These are phyloP conservation scores for Diachrysia chrysitis DNA, from an alignment of 2,888 invertebrate genomes.

Conservation along the genomic window DNA sequence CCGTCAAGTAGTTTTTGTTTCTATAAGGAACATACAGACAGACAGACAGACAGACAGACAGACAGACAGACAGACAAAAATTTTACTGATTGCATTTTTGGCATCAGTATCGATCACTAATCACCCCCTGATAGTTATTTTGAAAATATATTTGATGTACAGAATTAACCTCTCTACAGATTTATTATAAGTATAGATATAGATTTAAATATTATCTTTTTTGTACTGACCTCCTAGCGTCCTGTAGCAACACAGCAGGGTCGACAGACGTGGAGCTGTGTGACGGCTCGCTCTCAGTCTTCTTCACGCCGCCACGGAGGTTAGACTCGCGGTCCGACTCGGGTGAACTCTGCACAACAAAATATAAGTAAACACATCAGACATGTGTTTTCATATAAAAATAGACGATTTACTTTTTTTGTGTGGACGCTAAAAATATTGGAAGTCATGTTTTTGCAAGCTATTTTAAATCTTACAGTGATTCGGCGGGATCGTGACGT, in stretches of 20 bases:
- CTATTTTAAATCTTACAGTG: conserved; percentile 4
- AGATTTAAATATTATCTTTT: not conserved
- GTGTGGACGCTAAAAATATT: conserved; percentile 2
- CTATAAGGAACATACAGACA: no score
- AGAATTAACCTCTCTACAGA: no score
- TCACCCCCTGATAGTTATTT: no score
- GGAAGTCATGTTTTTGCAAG: not conserved
- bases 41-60: no score
- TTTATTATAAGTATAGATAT: no score
- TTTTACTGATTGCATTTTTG: no score
- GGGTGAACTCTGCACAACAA: conserved; percentile 60
- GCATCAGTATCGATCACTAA: no score
- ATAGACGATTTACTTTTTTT: not conserved
- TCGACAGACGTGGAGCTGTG: conserved; percentile 83
- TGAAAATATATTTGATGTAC: no score
- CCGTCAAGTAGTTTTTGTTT: no score
- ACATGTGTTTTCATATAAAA: not conserved
- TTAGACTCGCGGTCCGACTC: conserved; percentile 62
- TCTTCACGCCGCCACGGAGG: conserved; percentile 82
- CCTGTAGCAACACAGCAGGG: conserved; percentile 88
- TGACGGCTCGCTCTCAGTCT: conserved; percentile 88
- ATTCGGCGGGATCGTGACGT: not conserved
- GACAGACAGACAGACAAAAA: no score
- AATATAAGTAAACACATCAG: not conserved
- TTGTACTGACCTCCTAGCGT: conserved; percentile 81